Base-by-base conservation (phyloP, 2,888 invertebrate species). In the Perizoma affinitatum region DNA sequence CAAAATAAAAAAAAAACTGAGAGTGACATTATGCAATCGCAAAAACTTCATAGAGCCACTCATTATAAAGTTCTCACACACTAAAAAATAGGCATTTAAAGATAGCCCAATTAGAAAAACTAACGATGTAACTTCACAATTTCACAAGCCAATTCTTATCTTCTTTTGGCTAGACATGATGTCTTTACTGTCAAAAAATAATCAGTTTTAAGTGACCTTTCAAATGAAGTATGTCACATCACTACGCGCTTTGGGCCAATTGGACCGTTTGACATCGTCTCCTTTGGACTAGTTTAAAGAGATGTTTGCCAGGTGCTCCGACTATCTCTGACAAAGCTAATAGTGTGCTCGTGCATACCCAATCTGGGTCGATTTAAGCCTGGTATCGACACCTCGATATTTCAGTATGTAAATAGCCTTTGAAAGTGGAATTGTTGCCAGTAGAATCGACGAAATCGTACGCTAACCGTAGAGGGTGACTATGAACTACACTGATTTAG, bases 351-450 rank as follows among this genome's bases (percentile, higher is more conserved):
- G 54, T 48, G 52, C 54, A 57, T 45, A 54, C 46, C 54, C 51
- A 38, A 38, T 4, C 38, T 7, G 44, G 40, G 54, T 47, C 56
- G 49, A 64, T 70, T 67, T 62, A 62, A 64, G 60, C 60, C 65
- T 77, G 65, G 58, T 61, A 63, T 66, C 68, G 66, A 72, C 73
- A 74, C 65, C 61, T 58, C 56, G 55, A 63, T 61, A 58, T 68
- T 73, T 66, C 61, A 57, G 56, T 70, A 68, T 71, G 71, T 70
- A 75, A 71, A 73, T 70, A 68, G 61, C 43, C 35, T 61, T 51
- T 52, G 47, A 53, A 58, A 49, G 59, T 65, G 49, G 60, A 68
- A 68, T 68, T 68, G 66, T 68, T 44, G 52, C 61, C 58, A 35
- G 49, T 51, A 56, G 61, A 67, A 55, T 62, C 51, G 61, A 55